Conservation (phyloP, 2,888 invertebrate species). For the Hyposoter didymator region DNA sequence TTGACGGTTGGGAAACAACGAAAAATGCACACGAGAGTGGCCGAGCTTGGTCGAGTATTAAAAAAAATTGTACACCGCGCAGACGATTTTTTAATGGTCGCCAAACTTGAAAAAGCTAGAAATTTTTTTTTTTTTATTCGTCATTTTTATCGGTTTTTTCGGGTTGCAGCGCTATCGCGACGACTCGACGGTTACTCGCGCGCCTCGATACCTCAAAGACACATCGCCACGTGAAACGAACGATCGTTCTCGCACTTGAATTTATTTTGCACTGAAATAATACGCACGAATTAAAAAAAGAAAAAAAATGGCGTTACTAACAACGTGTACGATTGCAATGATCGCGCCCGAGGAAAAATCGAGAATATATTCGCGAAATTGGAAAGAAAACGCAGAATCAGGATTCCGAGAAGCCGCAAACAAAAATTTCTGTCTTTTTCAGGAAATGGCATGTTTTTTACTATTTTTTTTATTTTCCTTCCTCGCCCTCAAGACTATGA, state of each 20-base stretch:
- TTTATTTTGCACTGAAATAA: slow-evolving; percentile 60
- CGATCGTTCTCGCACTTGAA: slow-evolving; percentile 50
- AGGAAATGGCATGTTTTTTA: slow-evolving; percentile 79
- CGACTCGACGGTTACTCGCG: slow-evolving; percentile 39
- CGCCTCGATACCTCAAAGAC: background rate
- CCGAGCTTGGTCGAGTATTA: slow-evolving; percentile 43
- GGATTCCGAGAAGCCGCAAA: slow-evolving; percentile 68
- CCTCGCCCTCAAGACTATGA: slow-evolving; percentile 42
- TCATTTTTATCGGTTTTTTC: slow-evolving; percentile 3
- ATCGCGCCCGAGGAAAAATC: slow-evolving; percentile 17
- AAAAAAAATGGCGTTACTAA: slow-evolving; percentile 63
- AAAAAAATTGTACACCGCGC: slow-evolving; percentile 55
- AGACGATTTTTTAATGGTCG: slow-evolving; percentile 72
- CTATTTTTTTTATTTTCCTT: slow-evolving; percentile 74
- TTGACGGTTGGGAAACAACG: too few relatives aligned
- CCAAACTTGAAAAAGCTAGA: slow-evolving; percentile 83
- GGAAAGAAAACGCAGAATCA: background rate
- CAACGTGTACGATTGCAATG: slow-evolving; percentile 63
- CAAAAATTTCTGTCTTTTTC: slow-evolving; percentile 82
- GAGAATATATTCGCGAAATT: background rate
- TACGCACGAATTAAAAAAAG: slow-evolving; percentile 60
- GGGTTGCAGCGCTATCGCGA: slow-evolving; percentile 49
- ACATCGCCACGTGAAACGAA: slow-evolving; percentile 30
- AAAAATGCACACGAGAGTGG: slow-evolving; percentile 11
- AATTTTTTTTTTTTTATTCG: slow-evolving; percentile 71